Percentiles rank a stretch among this genome's conserved stretches.
These are phyloP conservation scores for Mareca strepera DNA, from an alignment of 2,797 vertebrate genomes.

Conservation along the genomic window DNA sequence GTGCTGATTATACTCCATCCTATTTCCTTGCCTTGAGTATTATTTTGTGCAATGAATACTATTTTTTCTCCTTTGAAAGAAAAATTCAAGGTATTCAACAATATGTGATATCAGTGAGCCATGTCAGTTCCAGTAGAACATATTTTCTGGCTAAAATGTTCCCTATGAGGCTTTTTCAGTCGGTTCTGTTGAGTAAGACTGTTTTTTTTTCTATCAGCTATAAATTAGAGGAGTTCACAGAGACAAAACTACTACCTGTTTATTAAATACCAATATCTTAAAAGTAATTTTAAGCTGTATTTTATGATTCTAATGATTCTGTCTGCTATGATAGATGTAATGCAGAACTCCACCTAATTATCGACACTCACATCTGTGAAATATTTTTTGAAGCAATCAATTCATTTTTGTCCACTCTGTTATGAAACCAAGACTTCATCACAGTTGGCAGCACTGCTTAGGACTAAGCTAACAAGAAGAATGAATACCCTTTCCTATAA, in stretches of 20 bases:
- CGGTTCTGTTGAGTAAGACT: neutral
- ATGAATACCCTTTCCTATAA: neutral
- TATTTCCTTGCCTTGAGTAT: neutral
- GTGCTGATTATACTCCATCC: neutral
- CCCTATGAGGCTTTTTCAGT: neutral
- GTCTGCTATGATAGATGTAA: neutral
- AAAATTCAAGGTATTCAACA: neutral
- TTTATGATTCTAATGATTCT: neutral
- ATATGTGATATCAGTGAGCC: neutral
- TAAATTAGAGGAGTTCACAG: neutral
- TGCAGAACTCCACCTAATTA: neutral
- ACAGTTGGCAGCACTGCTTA: neutral
- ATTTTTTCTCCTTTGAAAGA: neutral
- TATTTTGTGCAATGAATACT: neutral
- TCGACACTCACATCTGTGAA: neutral
- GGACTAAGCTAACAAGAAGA: neutral
- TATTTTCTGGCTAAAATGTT: neutral
- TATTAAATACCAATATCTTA: neutral
- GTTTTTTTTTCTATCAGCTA: neutral
- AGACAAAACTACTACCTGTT: neutral
- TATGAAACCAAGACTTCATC: neutral
- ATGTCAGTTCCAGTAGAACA: neutral
- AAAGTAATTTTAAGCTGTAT: neutral
- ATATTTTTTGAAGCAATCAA: constrained; percentile 2
- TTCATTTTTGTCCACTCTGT: neutral